Evolutionary conservation across 35 echinoderm and acorn worm species (phyloP).

Genomic region (Stichopus chloronotus): DNA sequence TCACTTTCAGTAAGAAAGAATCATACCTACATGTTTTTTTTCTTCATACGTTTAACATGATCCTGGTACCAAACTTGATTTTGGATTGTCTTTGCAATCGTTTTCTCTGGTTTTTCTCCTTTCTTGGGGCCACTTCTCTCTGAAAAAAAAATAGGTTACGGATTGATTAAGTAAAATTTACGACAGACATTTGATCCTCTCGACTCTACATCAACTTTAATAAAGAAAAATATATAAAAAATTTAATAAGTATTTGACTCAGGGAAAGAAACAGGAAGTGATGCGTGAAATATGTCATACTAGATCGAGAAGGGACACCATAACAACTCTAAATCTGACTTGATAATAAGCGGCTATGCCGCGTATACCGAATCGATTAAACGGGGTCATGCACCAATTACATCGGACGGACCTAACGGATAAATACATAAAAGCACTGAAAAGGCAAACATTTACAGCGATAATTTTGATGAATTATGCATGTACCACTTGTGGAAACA

Average conservation of each 20-base stretch:
- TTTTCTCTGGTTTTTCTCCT: no score
- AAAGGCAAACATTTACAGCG: background rate
- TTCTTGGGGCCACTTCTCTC: no score
- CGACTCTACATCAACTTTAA: background rate
- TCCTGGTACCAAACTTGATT: no score
- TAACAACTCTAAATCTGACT: background rate
- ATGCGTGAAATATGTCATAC: background rate
- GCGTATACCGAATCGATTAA: background rate
- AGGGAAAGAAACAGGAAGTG: background rate
- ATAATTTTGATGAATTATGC: background rate
- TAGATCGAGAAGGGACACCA: background rate
- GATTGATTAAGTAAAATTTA: background rate
- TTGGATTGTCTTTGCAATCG: no score
- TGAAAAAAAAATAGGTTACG: background rate
- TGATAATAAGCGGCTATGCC: background rate
- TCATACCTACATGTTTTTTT: no score
- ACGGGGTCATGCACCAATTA: conserved; percentile 7
- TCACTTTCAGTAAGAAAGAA: no score
- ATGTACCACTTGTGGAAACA: background rate
- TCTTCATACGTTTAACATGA: no score
- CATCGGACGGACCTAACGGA: background rate
- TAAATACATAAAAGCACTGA: background rate
- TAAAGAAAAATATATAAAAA: no score
- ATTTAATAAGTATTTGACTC: background rate
- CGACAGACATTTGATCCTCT: background rate